phyloP scores from a whole-genome alignment of 2,888 invertebrate species.

The Stomorhina lunata region DNA sequence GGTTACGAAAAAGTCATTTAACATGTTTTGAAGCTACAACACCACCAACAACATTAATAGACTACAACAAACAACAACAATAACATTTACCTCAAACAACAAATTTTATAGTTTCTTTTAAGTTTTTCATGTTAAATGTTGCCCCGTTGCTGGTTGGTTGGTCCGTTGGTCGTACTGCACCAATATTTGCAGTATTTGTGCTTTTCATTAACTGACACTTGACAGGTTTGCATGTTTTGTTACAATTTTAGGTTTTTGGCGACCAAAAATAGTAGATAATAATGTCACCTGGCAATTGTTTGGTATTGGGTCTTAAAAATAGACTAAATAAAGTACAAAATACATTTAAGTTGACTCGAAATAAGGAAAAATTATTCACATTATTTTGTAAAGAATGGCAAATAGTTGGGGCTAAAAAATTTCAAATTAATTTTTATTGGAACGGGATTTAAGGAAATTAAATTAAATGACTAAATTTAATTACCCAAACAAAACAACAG shows the following conservation, averaged over 20 bases:
- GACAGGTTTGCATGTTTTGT: constrained; percentile 66
- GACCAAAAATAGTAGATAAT: constrained; percentile 63
- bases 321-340: not conserved
- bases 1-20: constrained; percentile 62
- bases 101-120: constrained; percentile 50
- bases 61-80: not conserved
- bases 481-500: no score
- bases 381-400: constrained; percentile 15
- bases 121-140: constrained; percentile 22
- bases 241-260: constrained; percentile 62
- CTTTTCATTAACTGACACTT: constrained; percentile 63
- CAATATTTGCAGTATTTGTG: constrained; percentile 56
- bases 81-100: no score
- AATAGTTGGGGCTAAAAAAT: not conserved
- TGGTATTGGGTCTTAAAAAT: constrained; percentile 11
- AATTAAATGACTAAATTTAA: no score
- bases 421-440: constrained; percentile 16
- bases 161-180: constrained; percentile 38
- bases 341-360: not conserved
- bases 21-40: constrained; percentile 52
- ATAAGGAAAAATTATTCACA: not conserved
- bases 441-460: not conserved
- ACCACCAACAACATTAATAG: not conserved
- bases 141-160: constrained; percentile 35
- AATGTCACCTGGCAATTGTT: constrained; percentile 65